Evolutionary conservation across 64 coral and sea anemone genomes (phyloP), one percentile per base, ranked within the genome.

Genomic region (Acropora yongei): DNA sequence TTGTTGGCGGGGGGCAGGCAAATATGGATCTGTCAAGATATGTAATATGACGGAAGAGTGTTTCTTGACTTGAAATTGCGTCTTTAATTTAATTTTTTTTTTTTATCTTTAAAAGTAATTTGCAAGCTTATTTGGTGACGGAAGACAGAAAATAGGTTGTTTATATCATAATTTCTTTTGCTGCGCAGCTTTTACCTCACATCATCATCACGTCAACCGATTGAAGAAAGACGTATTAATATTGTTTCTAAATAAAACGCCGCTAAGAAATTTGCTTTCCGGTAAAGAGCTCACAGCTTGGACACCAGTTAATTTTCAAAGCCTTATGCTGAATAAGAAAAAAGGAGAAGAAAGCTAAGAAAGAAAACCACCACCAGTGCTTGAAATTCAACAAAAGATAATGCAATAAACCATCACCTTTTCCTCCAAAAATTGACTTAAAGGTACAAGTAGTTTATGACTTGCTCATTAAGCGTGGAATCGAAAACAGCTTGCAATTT

Each of bases 101-200:
- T 71, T 71, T 12, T 71, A 85, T 71, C 63, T 71, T 49, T 45
- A 46, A 18, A 85, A 85, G 61, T 18, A 68, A 85, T 71, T 71
- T 85, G 1, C 44, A 48, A 49, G 41, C 42, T 66, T 65, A 83
- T 71, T 71, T 47, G 44, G 5, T 49, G 63, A 47, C 82, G 44
- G 65, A 68, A 44, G 16, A 11, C 65, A 47, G 8, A 66, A 85
- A 42, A 17, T 41, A 8, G 44, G 30, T 85, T 85, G 71, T 85
- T 85, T 49, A 85, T 48, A 85, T 85, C 49, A 69, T 48, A 16
- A 39, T 1, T 63, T 71, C 20, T 47, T 30, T 63, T 48, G 61
- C 17, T 48, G 12, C 7, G 5, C 14, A 16, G 41, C 58, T 67
- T 39, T 6, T 14, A 11, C 11, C 40, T 68, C 19, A 18, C 42